A percentile compares a stretch with the other conserved stretches of the same genome.
Conservation (phyloP, 2,797 vertebrate species). For the Smutsia gigantea region DNA sequence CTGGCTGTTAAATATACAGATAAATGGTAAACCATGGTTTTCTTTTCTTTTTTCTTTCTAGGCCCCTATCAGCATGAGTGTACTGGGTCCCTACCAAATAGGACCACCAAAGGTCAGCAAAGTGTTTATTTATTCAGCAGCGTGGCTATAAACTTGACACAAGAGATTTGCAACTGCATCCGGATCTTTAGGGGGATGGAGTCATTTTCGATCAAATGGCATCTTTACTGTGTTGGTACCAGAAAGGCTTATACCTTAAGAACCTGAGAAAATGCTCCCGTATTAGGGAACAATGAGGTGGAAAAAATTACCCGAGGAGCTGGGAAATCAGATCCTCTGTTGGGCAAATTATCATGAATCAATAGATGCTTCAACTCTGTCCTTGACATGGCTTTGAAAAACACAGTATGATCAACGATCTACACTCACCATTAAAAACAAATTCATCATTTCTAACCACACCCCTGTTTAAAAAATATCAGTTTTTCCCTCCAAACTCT, state of each 20-base stretch:
- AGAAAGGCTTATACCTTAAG: neutral
- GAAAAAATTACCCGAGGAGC: neutral
- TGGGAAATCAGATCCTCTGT: neutral
- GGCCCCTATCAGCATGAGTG: neutral
- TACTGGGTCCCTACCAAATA: neutral
- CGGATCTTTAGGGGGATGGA: neutral
- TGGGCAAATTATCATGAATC: neutral
- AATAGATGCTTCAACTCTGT: neutral
- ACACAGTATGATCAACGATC: neutral
- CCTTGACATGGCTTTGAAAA: neutral
- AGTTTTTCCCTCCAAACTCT: neutral
- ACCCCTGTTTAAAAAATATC: neutral
- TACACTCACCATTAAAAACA: neutral
- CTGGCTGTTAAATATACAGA: neutral
- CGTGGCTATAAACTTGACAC: neutral
- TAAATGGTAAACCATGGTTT: neutral
- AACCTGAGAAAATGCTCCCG: neutral
- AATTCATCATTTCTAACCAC: neutral
- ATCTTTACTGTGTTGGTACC: neutral
- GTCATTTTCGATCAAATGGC: neutral
- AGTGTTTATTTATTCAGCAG: neutral
- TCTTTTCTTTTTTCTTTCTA: neutral
- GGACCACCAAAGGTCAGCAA: neutral
- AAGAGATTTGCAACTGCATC: neutral
- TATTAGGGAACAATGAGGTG: neutral